Percentiles rank a stretch among this genome's conserved stretches.
phyloP scores from a whole-genome alignment of 2,888 invertebrate species.

The Leptopterna dolabrata region DNA sequence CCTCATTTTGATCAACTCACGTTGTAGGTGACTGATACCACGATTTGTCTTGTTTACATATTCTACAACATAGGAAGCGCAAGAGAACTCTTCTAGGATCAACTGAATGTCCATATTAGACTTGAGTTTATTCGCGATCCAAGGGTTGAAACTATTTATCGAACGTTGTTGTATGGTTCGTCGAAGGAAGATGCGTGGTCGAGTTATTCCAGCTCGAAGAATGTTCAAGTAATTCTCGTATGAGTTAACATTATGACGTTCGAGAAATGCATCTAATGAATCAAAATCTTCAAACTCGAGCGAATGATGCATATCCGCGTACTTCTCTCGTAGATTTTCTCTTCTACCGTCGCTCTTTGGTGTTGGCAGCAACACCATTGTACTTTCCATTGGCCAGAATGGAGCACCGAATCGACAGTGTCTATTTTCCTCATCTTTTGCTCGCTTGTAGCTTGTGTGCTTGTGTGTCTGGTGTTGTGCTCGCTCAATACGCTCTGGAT shows the following conservation, averaged over 20 bases:
- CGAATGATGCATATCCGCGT: background rate
- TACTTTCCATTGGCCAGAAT: background rate
- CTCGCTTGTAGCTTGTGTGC: background rate
- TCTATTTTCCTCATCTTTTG: background rate
- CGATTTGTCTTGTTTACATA: conserved; percentile 66
- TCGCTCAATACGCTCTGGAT: background rate
- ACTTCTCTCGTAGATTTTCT: background rate
- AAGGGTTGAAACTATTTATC: conserved; percentile 63
- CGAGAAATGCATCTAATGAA: background rate
- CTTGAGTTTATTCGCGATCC: conserved; percentile 58
- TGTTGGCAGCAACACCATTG: background rate
- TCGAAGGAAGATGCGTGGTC: conserved; percentile 61
- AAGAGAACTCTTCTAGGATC: conserved; percentile 66
- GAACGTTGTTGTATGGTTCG: conserved; percentile 59
- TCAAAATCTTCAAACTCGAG: background rate
- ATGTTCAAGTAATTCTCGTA: conserved; percentile 62
- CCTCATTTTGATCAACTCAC: background rate
- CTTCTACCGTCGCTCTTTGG: background rate
- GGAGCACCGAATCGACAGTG: background rate
- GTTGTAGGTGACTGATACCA: conserved; percentile 59
- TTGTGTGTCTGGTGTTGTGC: background rate
- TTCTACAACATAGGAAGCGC: conserved; percentile 45
- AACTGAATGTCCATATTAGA: conserved; percentile 59
- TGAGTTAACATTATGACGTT: background rate
- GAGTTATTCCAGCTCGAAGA: conserved; percentile 59